Base-by-base conservation (phyloP, 2,888 invertebrate species). In the Drosophila monieri region DNA sequence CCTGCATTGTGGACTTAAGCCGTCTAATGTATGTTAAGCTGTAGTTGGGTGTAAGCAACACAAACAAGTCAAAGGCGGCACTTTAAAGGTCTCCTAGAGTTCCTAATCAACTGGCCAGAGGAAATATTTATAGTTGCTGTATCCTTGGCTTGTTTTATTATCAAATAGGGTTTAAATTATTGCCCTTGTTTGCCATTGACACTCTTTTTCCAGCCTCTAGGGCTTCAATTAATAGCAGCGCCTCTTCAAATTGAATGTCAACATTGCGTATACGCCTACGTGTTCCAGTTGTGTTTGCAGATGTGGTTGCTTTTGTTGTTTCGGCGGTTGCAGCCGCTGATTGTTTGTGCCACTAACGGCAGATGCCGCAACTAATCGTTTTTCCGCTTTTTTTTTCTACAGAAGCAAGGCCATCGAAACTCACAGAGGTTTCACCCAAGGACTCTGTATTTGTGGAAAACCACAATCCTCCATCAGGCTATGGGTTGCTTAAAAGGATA, bases 191-290 rank as follows among this genome's bases (percentile, higher is more conserved):
- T 35, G 35, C 1, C 35, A n/a, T 35, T 35, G 35, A n/a, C 35
- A 35, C 35, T 35, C n/a, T 10, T 35, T 35, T 35, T 35, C 6
- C n/a, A n/a, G 6, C 14, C 35, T 35, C 35, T n/a, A n/a, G 35
- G 35, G 35, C 14, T n/a, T n/a, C 53, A 65, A 65, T 64, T 64
- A 64, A 64, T 65, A 37, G 62, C 66, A 53, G 43, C 14, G 62
- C 62, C 53, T 52, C 43, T 64, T 64, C 64, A 65, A 65, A 53
- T 23, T n/a, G 37, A 46, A 53, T 64, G 64, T n/a, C 44, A 53
- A 64, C 66, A 64, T 65, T 27, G 15, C 55, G 57, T 14, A 57
- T 57, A 57, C 56, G 56, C 56, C 56, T 10, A 57, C 56, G 51
- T 27, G 56, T 25, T 49, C 14, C 12, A 15, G 21, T 32, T 30